Conservation (phyloP, 2,113 vertebrate genomes). For the Xenopus borealis region DNA sequence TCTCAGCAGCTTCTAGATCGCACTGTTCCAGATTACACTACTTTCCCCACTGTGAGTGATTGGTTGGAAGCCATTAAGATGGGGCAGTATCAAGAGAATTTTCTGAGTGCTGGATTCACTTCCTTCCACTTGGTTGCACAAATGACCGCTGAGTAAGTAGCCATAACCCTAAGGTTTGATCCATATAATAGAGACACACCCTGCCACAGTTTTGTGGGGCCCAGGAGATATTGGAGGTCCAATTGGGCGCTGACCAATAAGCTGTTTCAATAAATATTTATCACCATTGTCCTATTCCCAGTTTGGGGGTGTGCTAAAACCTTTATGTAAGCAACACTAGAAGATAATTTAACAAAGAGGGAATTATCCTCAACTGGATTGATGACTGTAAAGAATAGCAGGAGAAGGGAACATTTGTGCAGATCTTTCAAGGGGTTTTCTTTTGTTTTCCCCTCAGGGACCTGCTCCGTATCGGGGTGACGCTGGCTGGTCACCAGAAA, state of each 20-base stretch:
- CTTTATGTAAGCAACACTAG: neutral
- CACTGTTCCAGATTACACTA: slow-evolving; percentile 94
- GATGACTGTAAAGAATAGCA: neutral
- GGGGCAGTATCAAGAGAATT: slow-evolving; percentile 97
- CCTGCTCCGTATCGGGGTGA: slow-evolving; percentile 96
- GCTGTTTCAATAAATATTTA: no score
- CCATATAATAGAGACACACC: no score
- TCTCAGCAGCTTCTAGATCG: slow-evolving; percentile 96
- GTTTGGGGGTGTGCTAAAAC: no score
- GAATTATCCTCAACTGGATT: no score
- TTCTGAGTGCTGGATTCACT: slow-evolving; percentile 91
- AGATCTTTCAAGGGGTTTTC: neutral
- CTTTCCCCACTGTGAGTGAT: slow-evolving; percentile 96
- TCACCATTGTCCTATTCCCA: no score
- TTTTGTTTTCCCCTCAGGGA: slow-evolving; percentile 67
- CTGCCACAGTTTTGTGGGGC: no score
- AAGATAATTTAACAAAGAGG: no score
- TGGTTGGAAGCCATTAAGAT: slow-evolving; percentile 99
- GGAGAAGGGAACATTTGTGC: neutral
- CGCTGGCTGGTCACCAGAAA: slow-evolving; percentile 96
- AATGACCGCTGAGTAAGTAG: slow-evolving; percentile 97
- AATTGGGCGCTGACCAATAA: no score
- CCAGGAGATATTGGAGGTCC: neutral
- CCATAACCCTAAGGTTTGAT: no score
- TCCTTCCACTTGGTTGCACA: slow-evolving; percentile 98